Conservation (phyloP, 2,113 vertebrate species). For the Prietella phreatophila region DNA sequence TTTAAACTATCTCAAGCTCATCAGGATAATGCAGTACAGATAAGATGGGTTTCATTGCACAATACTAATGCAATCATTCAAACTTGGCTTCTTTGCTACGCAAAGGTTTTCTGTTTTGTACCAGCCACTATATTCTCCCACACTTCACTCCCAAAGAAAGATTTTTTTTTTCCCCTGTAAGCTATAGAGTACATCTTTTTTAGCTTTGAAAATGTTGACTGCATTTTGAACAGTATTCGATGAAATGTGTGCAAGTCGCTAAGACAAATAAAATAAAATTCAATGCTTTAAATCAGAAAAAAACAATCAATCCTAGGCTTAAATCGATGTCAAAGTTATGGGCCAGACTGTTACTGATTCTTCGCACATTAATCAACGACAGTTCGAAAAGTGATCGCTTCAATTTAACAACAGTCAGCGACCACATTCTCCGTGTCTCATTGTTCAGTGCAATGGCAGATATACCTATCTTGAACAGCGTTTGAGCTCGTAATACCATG, state of each 20-base stretch:
- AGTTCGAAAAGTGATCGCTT: slow-evolving; percentile 15
- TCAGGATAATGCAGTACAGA: neutral
- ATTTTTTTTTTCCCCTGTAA: neutral
- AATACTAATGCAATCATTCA: neutral
- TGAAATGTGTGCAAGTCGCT: neutral
- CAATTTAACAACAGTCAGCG: slow-evolving; percentile 8
- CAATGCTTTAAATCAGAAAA: neutral
- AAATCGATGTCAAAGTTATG: neutral
- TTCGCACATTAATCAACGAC: neutral
- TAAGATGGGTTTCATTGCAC: neutral
- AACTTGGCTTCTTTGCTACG: neutral
- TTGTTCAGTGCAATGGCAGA: slow-evolving; percentile 27
- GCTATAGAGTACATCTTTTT: neutral
- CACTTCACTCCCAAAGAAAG: neutral
- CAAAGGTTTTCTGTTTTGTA: neutral
- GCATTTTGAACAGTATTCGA: neutral
- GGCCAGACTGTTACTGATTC: neutral
- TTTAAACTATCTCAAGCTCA: neutral
- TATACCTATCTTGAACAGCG: slow-evolving; percentile 10
- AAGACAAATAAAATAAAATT: neutral
- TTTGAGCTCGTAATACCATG: slow-evolving; percentile 29
- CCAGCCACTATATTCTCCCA: neutral
- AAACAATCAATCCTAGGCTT: neutral
- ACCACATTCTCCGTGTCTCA: neutral
- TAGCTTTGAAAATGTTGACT: neutral